Conservation (phyloP, 2,797 vertebrate species). For the Vespertilio murinus region DNA sequence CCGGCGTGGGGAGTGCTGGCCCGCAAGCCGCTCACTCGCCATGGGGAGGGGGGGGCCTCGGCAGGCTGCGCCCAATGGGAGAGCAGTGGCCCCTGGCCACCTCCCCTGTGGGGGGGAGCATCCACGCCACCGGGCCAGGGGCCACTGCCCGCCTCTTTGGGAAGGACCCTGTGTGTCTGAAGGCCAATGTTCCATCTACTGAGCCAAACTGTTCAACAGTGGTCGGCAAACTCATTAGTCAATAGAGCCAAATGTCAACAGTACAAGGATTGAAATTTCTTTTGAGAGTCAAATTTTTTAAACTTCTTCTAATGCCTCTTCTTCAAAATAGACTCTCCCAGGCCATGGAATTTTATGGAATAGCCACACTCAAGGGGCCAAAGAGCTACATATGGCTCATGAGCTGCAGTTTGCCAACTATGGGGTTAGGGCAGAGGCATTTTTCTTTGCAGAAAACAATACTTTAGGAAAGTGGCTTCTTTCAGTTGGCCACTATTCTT, state of each 20-base stretch:
- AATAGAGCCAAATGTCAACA: too few relatives aligned
- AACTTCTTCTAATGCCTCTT: too few relatives aligned
- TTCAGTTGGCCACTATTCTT: background rate
- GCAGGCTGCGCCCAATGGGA: constrained; percentile 90
- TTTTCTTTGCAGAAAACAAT: background rate
- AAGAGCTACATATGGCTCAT: too few relatives aligned
- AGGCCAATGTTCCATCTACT: too few relatives aligned
- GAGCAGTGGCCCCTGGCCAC: constrained; percentile 90
- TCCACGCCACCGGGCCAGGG: constrained; percentile 88
- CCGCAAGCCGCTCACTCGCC: constrained; percentile 85
- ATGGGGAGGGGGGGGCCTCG: constrained; percentile 88
- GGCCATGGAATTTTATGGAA: too few relatives aligned
- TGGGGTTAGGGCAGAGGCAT: background rate
- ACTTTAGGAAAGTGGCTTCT: background rate
- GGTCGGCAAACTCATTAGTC: too few relatives aligned
- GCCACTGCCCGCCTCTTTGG: constrained; percentile 90
- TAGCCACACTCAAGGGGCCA: too few relatives aligned
- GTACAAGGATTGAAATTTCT: too few relatives aligned
- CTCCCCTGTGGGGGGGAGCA: constrained; percentile 84
- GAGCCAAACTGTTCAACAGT: too few relatives aligned
- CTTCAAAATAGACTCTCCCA: too few relatives aligned
- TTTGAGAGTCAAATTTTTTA: too few relatives aligned
- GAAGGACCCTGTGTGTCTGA: constrained; percentile 82
- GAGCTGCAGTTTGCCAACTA: too few relatives aligned
- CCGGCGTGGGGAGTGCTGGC: constrained; percentile 71